Percentiles rank a stretch among this genome's conserved stretches.
Conservation (phyloP, 2,113 vertebrate species). For the Indicator indicator region DNA sequence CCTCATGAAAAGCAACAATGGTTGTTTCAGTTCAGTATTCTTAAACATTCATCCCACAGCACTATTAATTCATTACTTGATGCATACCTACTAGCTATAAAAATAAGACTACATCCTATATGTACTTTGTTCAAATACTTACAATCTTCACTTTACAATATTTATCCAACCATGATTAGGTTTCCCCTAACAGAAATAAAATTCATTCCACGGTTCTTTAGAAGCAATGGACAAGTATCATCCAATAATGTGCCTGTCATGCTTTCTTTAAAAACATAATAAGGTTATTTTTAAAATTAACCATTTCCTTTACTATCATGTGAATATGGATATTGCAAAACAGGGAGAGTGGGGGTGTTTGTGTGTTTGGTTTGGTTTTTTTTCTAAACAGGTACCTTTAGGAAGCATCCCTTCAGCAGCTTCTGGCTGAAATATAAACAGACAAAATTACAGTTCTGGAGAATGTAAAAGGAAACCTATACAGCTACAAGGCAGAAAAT, state of each 20-base stretch:
- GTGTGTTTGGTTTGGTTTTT: background rate
- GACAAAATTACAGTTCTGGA: conserved; percentile 49
- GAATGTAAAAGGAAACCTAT: background rate
- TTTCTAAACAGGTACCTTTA: conserved; percentile 57
- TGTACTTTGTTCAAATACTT: background rate
- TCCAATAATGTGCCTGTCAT: background rate
- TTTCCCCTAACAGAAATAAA: background rate
- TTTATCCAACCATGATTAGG: background rate
- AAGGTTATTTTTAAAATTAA: background rate
- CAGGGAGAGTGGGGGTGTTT: no score
- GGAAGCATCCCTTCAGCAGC: conserved; percentile 56
- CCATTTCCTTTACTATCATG: background rate
- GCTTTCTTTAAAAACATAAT: background rate
- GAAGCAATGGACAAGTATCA: background rate
- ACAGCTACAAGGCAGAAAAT: background rate
- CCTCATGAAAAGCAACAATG: background rate
- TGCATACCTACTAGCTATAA: background rate
- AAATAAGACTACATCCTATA: background rate
- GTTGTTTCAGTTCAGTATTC: background rate
- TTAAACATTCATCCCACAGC: background rate
- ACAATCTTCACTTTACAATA: background rate
- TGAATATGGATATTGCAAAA: background rate
- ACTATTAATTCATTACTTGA: background rate
- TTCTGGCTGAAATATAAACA: conserved; percentile 65
- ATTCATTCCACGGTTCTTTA: background rate